Evolutionary conservation across 1,140 invertebrate genomes (phyloP), one percentile per base, ranked within the genome.

Genomic region (Nasonia longicornis): DNA sequence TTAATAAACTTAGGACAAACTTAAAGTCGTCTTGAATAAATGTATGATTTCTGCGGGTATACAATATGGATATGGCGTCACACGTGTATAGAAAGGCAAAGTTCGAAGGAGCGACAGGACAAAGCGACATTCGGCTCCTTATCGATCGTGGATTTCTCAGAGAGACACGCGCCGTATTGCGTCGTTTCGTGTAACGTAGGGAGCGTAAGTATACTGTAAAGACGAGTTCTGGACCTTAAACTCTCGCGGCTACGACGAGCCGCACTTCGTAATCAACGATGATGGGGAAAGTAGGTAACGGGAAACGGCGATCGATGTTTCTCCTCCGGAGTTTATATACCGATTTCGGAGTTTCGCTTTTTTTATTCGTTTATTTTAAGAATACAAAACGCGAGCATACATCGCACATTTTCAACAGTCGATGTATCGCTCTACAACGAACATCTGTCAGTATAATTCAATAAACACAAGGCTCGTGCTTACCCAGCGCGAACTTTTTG

Each of bases 261-360:
- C 66, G 20, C 20, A 58, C 84, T 82, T 86, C 82, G 84, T 85
- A 85, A 85, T 85, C 84, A 83, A 74, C 83, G 84, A 85, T 85
- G 80, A 86, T 84, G 85, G 83, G 83, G 85, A 85, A 86, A 85
- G 83, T 84, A 85, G 83, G 31, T 71, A 81, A 81, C 77, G 85
- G 80, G 79, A 83, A 82, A 82, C 84, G 29, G 48, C 42, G 71
- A 12, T 58, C 38, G 31, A 66, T 76, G 58, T 48, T 77, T 63
- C 45, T 42, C 69, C 38, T 26, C 10, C 11, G 14, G 45, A 48
- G 2, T 52, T 52, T 52, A 58, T 6, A 58, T 58, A 6, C 52
- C 20, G 20, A 78, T 78, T 26, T 1, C 26, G 26, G 26, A 26
- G 26, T 26, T 26, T 26, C 26, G 26, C 26, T 26, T 2, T 26